These are phyloP conservation scores for Cheilosia urbana DNA, from an alignment of 2,888 invertebrate species.

Conservation along the genomic window DNA sequence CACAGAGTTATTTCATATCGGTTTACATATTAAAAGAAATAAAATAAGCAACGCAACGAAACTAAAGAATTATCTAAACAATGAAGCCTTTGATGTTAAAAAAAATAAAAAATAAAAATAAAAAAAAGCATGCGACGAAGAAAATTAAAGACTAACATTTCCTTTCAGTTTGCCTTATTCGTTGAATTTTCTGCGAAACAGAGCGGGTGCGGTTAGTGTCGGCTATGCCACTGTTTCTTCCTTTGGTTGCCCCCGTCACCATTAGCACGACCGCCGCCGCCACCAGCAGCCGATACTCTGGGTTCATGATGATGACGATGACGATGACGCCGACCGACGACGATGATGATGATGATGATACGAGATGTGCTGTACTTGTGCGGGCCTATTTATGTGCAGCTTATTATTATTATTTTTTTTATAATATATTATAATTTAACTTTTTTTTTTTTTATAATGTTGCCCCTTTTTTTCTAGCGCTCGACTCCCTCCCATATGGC, in stretches of 20 bases:
- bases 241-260: slow-evolving; percentile 17
- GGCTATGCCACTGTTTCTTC: slow-evolving; percentile 38
- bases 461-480: slow-evolving; percentile 9
- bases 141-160: slow-evolving; percentile 51
- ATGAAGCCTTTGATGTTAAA: slow-evolving; percentile 56
- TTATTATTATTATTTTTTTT: slow-evolving; percentile 6
- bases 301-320: slow-evolving; percentile 17
- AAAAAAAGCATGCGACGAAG: slow-evolving; percentile 21
- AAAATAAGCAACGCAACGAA: slow-evolving; percentile 31
- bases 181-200: slow-evolving; percentile 49
- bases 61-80: slow-evolving; percentile 60
- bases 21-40: slow-evolving; percentile 37
- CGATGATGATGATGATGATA: slow-evolving; percentile 16
- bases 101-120: slow-evolving; percentile 18
- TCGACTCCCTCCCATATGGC: slow-evolving; percentile 19
- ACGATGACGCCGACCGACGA: slow-evolving; percentile 11
- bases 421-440: slow-evolving; percentile 23
- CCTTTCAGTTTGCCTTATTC: slow-evolving; percentile 40
- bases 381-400: slow-evolving; percentile 31
- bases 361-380: slow-evolving; percentile 28
- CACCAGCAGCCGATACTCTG: slow-evolving; percentile 1
- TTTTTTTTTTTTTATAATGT: not conserved
- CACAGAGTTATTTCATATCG: slow-evolving; percentile 28
- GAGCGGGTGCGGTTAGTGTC: slow-evolving; percentile 50
- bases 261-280: slow-evolving; percentile 5